These are phyloP conservation scores for Ichneumoninae sp. DNA, from an alignment of 2,888 invertebrate species.

Conservation along the genomic window DNA sequence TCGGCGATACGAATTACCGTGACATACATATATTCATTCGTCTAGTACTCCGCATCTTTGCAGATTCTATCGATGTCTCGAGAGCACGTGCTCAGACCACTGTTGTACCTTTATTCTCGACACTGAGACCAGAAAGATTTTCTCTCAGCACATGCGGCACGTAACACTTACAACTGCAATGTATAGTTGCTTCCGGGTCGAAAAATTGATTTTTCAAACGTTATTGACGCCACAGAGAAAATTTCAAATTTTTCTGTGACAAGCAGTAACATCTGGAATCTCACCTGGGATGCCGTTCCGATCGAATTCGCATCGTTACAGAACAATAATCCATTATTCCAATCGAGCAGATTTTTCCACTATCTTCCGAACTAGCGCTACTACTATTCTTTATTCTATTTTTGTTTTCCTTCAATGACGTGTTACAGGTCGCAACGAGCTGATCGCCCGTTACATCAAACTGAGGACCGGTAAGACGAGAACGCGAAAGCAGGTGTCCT, in stretches of 20 bases:
- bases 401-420: conserved; percentile 63
- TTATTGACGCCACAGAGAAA: neutral
- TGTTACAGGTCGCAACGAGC: conserved; percentile 98
- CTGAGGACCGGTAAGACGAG: conserved; percentile 99
- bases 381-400: conserved; percentile 21
- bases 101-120: neutral
- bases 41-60: conserved; percentile 39
- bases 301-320: neutral
- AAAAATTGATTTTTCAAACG: neutral
- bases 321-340: neutral
- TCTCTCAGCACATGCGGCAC: conserved; percentile 19
- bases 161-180: neutral
- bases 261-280: too few species aligned
- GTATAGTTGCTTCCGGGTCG: neutral
- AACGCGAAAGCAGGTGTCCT: conserved; percentile 99
- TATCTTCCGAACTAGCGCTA: neutral
- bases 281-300: neutral
- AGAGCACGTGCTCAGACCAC: conserved; percentile 1
- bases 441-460: conserved; percentile 99
- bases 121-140: conserved; percentile 1
- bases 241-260: too few species aligned
- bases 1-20: conserved; percentile 51
- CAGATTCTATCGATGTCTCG: conserved; percentile 36
- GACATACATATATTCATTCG: conserved; percentile 48
- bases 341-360: neutral